Base-by-base conservation (phyloP, 2,113 vertebrate genomes). In the Monopterus albus region DNA sequence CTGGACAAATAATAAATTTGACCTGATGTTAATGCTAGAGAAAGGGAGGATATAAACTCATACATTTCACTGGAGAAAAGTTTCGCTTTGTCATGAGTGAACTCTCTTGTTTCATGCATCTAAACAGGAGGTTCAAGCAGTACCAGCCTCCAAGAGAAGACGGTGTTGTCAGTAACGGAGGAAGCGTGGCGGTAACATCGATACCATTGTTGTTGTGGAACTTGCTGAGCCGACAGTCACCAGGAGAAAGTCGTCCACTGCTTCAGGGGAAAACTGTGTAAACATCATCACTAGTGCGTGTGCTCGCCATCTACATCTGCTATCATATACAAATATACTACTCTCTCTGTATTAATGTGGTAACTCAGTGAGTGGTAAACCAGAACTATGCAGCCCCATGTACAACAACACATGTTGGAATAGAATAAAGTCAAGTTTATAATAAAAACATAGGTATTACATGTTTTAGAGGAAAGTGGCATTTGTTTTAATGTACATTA, bases 161-260 rank as follows among this genome's bases (percentile, higher is more conserved):
- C n/a, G 11, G 62, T 1, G 56, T 4, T 13, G 72, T 18, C 35
- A 68, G 15, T 28, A 64, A 42, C 14, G 59, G 69, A 12, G 75
- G 75, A 52, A 89, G 90, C 89, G 75, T 93, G 1, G 75, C 63
- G 0, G 50, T 92, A 2, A 86, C 92, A 5, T 89, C 89, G 2
- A 87, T 94, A 23, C 93, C 95, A 45, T 75, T 95, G 78, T 84
- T 94, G 66, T 77, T 97, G 77, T 95, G 93, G 87, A 93, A 85
- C 58, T 59, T 94, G 46, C 91, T 96, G 65, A 92, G 85, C 38
- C 82, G 92, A 39, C 89, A 88, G 21, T 88, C 90, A 14, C 69
- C 72, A 10, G 93, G 94, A 5, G 96, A 98, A 67, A 96, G 87
- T 66, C 95, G 94, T 6, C 96, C 96, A 0, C 91, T 98, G 57